phyloP scores from a whole-genome alignment of 2,888 invertebrate genomes.

The Philhelius pedissequus region DNA sequence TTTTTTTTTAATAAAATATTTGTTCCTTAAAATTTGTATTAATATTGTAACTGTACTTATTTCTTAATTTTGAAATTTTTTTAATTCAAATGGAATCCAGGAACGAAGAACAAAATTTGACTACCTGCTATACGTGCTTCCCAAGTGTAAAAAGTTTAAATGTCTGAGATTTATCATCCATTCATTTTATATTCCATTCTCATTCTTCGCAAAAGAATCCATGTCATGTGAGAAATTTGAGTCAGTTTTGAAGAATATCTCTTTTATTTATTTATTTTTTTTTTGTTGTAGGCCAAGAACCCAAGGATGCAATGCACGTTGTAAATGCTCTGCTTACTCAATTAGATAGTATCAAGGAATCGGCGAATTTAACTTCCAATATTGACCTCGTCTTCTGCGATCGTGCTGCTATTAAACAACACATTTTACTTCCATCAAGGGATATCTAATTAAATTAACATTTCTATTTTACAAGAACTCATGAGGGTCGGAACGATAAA shows the following conservation, averaged over 20 bases:
- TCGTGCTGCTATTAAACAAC: conserved; percentile 95
- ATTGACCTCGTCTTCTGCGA: conserved; percentile 98
- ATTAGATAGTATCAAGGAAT: conserved; percentile 91
- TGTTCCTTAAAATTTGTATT: too few relatives aligned
- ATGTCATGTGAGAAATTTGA: conserved; percentile 78
- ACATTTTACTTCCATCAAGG: conserved; percentile 89
- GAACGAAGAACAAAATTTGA: too few relatives aligned
- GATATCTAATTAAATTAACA: conserved; percentile 92
- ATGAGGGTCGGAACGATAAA: conserved; percentile 82
- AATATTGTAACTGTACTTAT: too few relatives aligned
- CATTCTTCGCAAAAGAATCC: conserved; percentile 88
- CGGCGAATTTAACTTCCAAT: conserved; percentile 93
- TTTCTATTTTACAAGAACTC: conserved; percentile 90
- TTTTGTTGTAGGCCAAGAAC: conserved; percentile 87
- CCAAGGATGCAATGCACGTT: conserved; percentile 96
- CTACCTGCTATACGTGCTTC: too few relatives aligned
- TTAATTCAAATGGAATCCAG: too few relatives aligned
- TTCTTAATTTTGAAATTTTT: too few relatives aligned
- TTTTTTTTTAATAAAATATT: too few relatives aligned
- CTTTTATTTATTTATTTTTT: too few relatives aligned
- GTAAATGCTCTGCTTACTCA: conserved; percentile 98
- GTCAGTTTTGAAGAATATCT: background rate
- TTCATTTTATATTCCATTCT: too few relatives aligned
- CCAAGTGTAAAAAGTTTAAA: too few relatives aligned
- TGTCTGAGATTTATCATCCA: too few relatives aligned